Base-by-base conservation (phyloP, 2,888 invertebrate genomes). In the Sipha maydis region DNA sequence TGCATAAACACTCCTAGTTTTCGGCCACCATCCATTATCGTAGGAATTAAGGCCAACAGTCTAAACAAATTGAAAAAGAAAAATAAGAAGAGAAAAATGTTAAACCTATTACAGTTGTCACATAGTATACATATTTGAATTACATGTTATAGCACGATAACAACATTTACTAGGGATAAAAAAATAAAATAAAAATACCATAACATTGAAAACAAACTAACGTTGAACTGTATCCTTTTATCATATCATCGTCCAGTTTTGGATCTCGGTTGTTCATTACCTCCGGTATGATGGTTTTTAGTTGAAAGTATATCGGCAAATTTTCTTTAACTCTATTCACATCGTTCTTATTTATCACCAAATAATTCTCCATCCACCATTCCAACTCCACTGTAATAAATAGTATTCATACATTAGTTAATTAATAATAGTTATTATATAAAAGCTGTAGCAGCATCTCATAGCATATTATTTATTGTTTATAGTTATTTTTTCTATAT, bases 361-460 rank as follows among this genome's bases (percentile, higher is more conserved):
- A 76, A 71, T 90, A 90, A 76, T 90, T 90, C 56, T 90, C 89
- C 76, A 90, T n/a, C 90, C 90, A 90, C 76, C 85, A 79, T 21
- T 90, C 89, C 89, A 90, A 89, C 38, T 90, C 89, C 41, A 90
- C 90, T 90, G 90, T 19, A 82, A 3, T 25, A 73, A 89, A 83
- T 85, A 88, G 21, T 48, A 11, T 48, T 73, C 4, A 25, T 61
- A 61, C 61, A 21, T 21, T 56, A 56, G 25, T 61, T 61, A 25
- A 61, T 21, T 56, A 25, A 21, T 61, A 0, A 21, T 21, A 61
- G 0, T 25, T 9, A 7, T 61, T 1, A 61, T 61, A 3, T 61
- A 61, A 61, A 61, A 61, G 14, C 14, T 61, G 56, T 56, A 56
- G 41, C 11, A 8, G 19, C 19, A 3, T 19, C 1, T 21, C 21